Evolutionary conservation across 2,888 invertebrate species (phyloP), one percentile per base, ranked within the genome.

Genomic region (Caenorhabditis zanzibari): DNA sequence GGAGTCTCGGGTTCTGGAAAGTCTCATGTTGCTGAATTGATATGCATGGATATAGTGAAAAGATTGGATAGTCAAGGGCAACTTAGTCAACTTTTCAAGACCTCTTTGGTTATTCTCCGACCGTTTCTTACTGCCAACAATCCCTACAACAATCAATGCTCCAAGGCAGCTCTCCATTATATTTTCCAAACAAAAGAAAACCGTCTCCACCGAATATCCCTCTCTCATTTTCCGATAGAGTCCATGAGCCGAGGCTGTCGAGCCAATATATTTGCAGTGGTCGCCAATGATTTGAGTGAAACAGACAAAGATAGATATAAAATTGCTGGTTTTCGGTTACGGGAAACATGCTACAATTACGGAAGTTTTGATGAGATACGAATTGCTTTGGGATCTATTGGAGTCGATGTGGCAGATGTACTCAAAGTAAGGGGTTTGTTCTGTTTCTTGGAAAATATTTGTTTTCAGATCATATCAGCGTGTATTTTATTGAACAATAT

Each of bases 1-100:
- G 86, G 86, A 9, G 71, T 86, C 1, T 84, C 86, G 3, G 86
- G 86, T 19, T 86, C 86, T 0, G 86, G 86, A 64, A 86, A 86
- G 32, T 81, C 84, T 1, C 84, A 85, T 44, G 77, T 85, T 24
- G 77, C 79, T 4, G 85, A 85, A 32, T 49, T 85, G 9, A 82
- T 82, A 0, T 75, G 81, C 35, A 54, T 76, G 44, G 85, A 86
- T 47, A 79, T 82, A 14, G 83, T 84, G 2, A 81, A 81, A 32
- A 44, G 81, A 38, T 47, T 86, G 7, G 76, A 85, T 28, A 79
- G 61, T 24, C 71, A 82, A 19, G 85, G 85, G 0, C 81, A 80
- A 19, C 47, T 80, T 6, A 85, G 80, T 28, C 73, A 81, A 28
- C 32, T 85, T 4, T 79, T 86, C 32, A 71, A 68, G 32, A 83